phyloP scores from a whole-genome alignment of 2,797 vertebrate genomes.

The Lutjanus campechanus region DNA sequence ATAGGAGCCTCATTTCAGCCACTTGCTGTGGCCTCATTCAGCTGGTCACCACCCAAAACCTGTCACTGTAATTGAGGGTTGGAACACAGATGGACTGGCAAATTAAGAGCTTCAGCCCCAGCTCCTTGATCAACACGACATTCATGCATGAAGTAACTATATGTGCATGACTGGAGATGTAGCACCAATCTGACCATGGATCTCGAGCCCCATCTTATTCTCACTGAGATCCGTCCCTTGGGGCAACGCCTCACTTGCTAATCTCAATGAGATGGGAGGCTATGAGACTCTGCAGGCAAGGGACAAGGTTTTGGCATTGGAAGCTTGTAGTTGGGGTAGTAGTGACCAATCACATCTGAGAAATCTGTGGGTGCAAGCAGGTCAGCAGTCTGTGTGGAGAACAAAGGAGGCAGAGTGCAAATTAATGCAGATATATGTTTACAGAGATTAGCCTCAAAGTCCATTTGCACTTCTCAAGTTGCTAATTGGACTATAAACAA shows the following conservation, averaged over 20 bases:
- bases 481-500: no score
- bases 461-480: no score
- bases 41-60: conserved; percentile 24
- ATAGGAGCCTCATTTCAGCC: background rate
- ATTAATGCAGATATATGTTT: no score
- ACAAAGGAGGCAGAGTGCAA: no score
- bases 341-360: no score
- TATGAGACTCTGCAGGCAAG: no score
- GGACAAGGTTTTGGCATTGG: no score
- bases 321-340: no score
- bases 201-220: conserved; percentile 14
- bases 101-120: conserved; percentile 51
- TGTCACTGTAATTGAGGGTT: conserved; percentile 37
- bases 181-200: conserved; percentile 2
- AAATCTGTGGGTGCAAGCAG: no score
- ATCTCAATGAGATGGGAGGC: no score
- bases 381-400: no score
- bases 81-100: conserved; percentile 33
- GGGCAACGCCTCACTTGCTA: background rate
- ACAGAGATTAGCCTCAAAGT: no score
- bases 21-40: conserved; percentile 3
- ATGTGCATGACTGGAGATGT: conserved; percentile 31
- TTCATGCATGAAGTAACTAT: background rate
- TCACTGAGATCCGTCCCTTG: background rate
- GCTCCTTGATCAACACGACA: conserved; percentile 22